Base-by-base conservation (phyloP, 1,140 invertebrate genomes). In the Eupristina koningsbergeri region DNA sequence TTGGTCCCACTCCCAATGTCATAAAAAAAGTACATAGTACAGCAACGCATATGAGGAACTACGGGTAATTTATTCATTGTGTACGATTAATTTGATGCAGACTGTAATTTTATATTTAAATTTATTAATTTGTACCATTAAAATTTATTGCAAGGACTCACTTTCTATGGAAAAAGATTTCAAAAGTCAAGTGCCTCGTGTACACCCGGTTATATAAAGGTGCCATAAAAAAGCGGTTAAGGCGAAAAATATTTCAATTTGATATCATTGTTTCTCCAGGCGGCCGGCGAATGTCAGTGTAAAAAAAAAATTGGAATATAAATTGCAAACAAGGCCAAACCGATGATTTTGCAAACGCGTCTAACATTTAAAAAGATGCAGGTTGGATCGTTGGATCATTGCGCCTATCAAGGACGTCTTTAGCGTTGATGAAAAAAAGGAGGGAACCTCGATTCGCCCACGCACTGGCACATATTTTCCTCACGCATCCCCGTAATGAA, bases 271-370 rank as follows among this genome's bases (percentile, higher is more conserved):
- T 58, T 58, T 58, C 53, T 26, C 22, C 50, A 17, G n/a, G n/a
- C n/a, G n/a, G n/a, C n/a, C n/a, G 26, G 53, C 53, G 26, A 22
- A 26, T 26, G 26, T 69, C 34, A 69, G 39, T 31, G 6, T 11
- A 29, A 73, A 45, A 15, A 22, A 29, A 45, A 11, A 45, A 76
- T 3, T 63, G 15, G 36, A n/a, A n/a, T 45, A 11, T 11, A 61
- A 64, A 61, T 45, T 9, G n/a, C 39, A 64, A 29, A 45, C 76
- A 78, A 78, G 76, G 76, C 26, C 50, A n/a, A 15, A 77, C 34
- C 76, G 76, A 78, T 64, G 61, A 61, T n/a, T 45, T 7, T 9
- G 1, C 3, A 75, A 53, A 75, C 69, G 69, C 11, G n/a, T 74
- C 71, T 74, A 58, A 58, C 53, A 58, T 58, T 26, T 26, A 58